phyloP scores from a whole-genome alignment of 2,113 vertebrate species.

The Nibea albiflora region DNA sequence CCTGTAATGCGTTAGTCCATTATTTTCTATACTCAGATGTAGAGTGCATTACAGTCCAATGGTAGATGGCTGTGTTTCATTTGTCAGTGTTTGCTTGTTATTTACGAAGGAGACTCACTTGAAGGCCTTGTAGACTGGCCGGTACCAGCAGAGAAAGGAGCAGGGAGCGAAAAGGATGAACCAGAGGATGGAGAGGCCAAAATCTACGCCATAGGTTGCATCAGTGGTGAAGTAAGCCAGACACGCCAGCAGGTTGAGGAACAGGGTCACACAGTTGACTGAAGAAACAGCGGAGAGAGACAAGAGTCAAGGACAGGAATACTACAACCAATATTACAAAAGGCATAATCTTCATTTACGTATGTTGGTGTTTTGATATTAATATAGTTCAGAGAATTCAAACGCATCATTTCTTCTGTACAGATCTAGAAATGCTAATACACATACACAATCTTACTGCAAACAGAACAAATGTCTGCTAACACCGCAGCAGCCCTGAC shows the following conservation, averaged over 20 bases:
- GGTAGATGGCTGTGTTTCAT: too few species aligned
- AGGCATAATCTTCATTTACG: not conserved
- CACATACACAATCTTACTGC: not conserved
- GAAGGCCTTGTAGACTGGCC: slow-evolving; percentile 98
- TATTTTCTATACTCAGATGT: not conserved
- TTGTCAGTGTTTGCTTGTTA: not conserved
- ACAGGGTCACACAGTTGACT: slow-evolving; percentile 92
- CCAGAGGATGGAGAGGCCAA: slow-evolving; percentile 96
- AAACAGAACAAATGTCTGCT: not conserved
- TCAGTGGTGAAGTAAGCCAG: slow-evolving; percentile 87
- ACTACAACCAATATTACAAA: not conserved
- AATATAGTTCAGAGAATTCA: not conserved
- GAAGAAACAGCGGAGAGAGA: not conserved
- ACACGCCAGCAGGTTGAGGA: slow-evolving; percentile 95
- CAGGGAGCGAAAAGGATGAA: slow-evolving; percentile 94
- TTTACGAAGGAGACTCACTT: slow-evolving; percentile 83
- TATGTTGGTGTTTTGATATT: not conserved
- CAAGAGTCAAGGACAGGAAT: not conserved
- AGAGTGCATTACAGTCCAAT: too few species aligned
- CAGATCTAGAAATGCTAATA: not conserved
- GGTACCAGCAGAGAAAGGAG: slow-evolving; percentile 98
- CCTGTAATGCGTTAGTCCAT: not conserved
- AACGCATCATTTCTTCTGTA: not conserved
- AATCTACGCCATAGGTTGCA: slow-evolving; percentile 81
- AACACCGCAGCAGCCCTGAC: too few species aligned